Conservation (phyloP, 1,140 invertebrate species). For the Ceratina australensis region DNA sequence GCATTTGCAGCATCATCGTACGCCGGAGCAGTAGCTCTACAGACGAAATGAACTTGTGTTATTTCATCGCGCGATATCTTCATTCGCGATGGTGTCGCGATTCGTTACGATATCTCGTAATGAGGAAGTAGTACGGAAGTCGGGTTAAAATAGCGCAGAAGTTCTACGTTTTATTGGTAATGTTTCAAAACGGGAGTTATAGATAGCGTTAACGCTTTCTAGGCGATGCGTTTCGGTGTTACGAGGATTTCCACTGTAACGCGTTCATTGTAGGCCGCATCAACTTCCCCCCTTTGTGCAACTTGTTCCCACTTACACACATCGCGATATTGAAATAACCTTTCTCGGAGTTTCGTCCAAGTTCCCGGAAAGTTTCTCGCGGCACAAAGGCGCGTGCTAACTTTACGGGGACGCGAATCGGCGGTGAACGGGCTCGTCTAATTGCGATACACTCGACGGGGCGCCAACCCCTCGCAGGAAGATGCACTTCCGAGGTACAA, state of each 20-base stretch:
- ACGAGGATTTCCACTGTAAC: slow-evolving; percentile 13
- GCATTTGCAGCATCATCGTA: too few species aligned
- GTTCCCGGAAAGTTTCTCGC: slow-evolving; percentile 37
- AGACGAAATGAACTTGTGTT: too few species aligned
- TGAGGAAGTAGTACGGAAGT: too few species aligned
- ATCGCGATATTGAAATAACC: slow-evolving; percentile 67
- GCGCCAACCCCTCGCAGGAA: neutral
- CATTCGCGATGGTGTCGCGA: too few species aligned
- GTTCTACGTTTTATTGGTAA: slow-evolving; percentile 18
- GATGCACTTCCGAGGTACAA: neutral
- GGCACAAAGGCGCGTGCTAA: slow-evolving; percentile 44
- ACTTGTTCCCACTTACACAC: slow-evolving; percentile 56
- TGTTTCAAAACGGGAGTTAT: slow-evolving; percentile 21
- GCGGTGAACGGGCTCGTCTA: slow-evolving; percentile 65
- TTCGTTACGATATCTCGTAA: too few species aligned
- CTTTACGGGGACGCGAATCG: slow-evolving; percentile 45
- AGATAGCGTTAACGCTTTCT: slow-evolving; percentile 3
- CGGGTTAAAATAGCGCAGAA: too few species aligned
- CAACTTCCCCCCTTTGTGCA: slow-evolving; percentile 4
- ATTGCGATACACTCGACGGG: slow-evolving; percentile 77
- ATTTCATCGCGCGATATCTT: too few species aligned
- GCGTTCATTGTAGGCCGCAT: slow-evolving; percentile 8
- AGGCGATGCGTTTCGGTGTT: neutral
- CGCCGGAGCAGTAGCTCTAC: too few species aligned
- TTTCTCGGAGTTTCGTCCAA: slow-evolving; percentile 61